Conservation (phyloP, 2,888 invertebrate species). For the Dichetophora obliterata region DNA sequence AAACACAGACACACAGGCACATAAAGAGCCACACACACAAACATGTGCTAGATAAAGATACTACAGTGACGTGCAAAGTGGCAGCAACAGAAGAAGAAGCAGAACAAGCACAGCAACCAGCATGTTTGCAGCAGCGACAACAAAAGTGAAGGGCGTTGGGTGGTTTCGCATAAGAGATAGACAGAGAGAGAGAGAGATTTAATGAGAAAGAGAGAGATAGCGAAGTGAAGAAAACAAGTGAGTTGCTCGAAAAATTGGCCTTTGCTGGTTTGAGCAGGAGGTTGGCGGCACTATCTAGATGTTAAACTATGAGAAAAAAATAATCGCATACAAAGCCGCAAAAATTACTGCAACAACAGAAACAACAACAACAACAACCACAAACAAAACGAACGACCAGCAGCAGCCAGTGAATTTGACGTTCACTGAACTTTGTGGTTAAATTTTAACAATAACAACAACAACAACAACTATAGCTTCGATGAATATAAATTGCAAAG, state of each 20-base stretch:
- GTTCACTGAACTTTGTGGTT: constrained; percentile 64
- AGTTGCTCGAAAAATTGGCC: background rate
- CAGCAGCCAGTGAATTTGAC: constrained; percentile 53
- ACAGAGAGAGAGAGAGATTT: background rate
- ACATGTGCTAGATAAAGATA: background rate
- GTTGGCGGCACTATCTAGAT: background rate
- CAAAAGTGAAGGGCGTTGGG: background rate
- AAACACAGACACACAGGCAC: constrained; percentile 17
- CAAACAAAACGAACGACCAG: constrained; percentile 22
- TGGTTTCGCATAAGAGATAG: background rate
- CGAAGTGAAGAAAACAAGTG: background rate
- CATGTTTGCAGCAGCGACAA: constrained; percentile 19
- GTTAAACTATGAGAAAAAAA: background rate
- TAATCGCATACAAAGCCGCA: background rate
- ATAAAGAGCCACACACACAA: constrained; percentile 20
- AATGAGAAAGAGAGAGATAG: background rate
- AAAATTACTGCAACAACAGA: constrained; percentile 26
- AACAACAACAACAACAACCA: constrained; percentile 3
- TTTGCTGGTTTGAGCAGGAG: background rate
- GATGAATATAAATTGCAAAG: background rate
- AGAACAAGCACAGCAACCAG: constrained; percentile 35
- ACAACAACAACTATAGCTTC: constrained; percentile 23
- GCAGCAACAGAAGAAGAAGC: background rate
- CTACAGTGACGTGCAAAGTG: background rate
- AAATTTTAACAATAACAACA: constrained; percentile 8